Conservation (phyloP, 2,888 invertebrate species). For the Drosophila sordidapex region DNA sequence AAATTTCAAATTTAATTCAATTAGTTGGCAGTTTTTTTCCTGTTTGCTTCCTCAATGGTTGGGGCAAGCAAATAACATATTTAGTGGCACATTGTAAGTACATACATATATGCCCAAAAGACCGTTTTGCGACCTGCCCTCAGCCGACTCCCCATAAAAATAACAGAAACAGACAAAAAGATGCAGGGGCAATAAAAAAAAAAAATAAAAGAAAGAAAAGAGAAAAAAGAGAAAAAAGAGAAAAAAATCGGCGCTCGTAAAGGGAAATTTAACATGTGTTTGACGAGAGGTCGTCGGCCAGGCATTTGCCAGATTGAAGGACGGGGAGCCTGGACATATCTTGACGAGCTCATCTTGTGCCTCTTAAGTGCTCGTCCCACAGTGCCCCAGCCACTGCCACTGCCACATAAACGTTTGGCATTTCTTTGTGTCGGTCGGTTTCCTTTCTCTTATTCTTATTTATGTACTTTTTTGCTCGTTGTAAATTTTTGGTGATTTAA, state of each 20-base stretch:
- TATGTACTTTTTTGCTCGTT: slow-evolving; percentile 51
- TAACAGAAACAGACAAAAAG: slow-evolving; percentile 5
- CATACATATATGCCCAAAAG: slow-evolving; percentile 39
- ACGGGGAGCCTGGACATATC: slow-evolving; percentile 47
- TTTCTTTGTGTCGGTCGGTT: slow-evolving; percentile 12
- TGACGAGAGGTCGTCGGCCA: neutral
- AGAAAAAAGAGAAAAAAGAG: neutral
- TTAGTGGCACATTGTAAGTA: slow-evolving; percentile 49
- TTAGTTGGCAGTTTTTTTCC: slow-evolving; percentile 46
- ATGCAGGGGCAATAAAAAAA: neutral
- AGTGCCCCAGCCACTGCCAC: slow-evolving; percentile 1
- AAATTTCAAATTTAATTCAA: slow-evolving; percentile 72
- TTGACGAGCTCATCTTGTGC: slow-evolving; percentile 74
- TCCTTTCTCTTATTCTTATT: slow-evolving; percentile 38
- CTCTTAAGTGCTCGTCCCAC: slow-evolving; percentile 64
- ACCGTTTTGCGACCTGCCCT: slow-evolving; percentile 44
- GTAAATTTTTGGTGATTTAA: slow-evolving; percentile 71
- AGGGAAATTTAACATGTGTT: slow-evolving; percentile 70
- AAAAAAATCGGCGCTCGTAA: slow-evolving; percentile 22
- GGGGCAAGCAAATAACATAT: slow-evolving; percentile 29
- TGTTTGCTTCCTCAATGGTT: neutral
- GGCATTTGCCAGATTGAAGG: neutral
- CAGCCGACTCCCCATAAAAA: neutral
- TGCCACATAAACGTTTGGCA: slow-evolving; percentile 10
- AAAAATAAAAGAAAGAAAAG: neutral